Conservation (phyloP, 2,888 invertebrate species). For the Rotaria macrura region DNA sequence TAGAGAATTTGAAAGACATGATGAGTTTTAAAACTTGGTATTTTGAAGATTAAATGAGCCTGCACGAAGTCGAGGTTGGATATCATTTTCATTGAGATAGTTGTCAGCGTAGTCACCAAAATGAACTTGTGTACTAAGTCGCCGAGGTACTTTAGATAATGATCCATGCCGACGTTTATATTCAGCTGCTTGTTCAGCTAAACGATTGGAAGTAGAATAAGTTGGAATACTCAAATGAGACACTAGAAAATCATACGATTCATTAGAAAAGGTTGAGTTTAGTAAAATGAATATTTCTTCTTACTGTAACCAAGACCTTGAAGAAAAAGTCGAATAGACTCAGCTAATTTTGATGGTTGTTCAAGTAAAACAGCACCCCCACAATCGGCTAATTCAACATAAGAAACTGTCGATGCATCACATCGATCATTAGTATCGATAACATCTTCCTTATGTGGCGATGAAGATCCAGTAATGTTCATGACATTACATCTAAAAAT, state of each 20-base stretch:
- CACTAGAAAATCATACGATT: constrained; percentile 14
- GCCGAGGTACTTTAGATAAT: background rate
- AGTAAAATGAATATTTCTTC: background rate
- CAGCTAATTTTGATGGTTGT: constrained; percentile 86
- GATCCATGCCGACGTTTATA: background rate
- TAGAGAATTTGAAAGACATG: background rate
- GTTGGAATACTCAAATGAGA: constrained; percentile 27
- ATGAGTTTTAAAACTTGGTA: background rate
- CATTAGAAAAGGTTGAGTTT: too few species aligned
- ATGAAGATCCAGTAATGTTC: constrained; percentile 80
- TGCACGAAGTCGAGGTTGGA: background rate
- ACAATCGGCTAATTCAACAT: constrained; percentile 97
- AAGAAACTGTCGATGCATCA: constrained; percentile 84
- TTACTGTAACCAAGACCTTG: constrained; percentile 98
- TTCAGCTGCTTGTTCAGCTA: constrained; percentile 23
- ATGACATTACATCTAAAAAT: constrained; percentile 67
- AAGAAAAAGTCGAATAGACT: constrained; percentile 89
- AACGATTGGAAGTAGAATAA: constrained; percentile 22
- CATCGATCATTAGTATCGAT: constrained; percentile 89
- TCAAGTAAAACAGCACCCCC: constrained; percentile 88
- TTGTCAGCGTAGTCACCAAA: background rate
- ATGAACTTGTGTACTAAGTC: background rate
- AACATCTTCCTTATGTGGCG: constrained; percentile 88
- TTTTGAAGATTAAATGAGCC: background rate
- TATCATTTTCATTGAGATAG: background rate